Base-by-base conservation (phyloP, 2,888 invertebrate genomes). In the Thumatha senex region DNA sequence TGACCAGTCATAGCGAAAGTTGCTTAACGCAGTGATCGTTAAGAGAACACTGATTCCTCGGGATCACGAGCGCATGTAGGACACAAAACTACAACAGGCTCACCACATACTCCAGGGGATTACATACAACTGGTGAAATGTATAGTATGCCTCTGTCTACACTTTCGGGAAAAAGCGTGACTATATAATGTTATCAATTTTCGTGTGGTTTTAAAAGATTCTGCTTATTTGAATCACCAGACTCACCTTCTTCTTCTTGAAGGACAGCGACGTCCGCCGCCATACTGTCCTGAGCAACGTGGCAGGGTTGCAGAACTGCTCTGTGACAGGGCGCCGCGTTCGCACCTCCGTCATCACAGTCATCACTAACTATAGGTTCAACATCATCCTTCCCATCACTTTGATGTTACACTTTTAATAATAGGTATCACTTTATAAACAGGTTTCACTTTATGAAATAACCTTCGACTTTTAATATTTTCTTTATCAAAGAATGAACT, bases 261-360 rank as follows among this genome's bases (percentile, higher is more conserved):
- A 85, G 0, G 89, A 87, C 13, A 86, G 82, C 34, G 88, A 58
- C 2, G 88, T 88, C 12, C 89, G 70, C 44, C 84, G 72, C 89
- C 90, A 91, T 85, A 91, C 76, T 54, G 87, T 75, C 46, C 88
- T 73, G 13, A 91, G 64, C 46, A 91, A 73, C 30, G 75, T 76
- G 3, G 76, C 68, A 0, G 89, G 83, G 56, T 82, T 85, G 68
- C 78, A 84, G 10, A 80, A 74, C 45, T 80, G 80, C 33, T 74
- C 60, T 30, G 79, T 78, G 47, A 61, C 56, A 51, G 61, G 67
- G 69, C 78, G 72, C 56, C 84, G 78, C 57, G 78, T 50, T 42
- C 80, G 81, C 77, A 80, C 76, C 67, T 89, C 90, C 56, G 72
- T 88, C 88, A 87, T 89, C 71, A 89, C 84, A 77, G 86, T 86